Evolutionary conservation across 53 echinoderm and acorn worm genomes (phyloP).

Genomic region (Pentamera pediparva): DNA sequence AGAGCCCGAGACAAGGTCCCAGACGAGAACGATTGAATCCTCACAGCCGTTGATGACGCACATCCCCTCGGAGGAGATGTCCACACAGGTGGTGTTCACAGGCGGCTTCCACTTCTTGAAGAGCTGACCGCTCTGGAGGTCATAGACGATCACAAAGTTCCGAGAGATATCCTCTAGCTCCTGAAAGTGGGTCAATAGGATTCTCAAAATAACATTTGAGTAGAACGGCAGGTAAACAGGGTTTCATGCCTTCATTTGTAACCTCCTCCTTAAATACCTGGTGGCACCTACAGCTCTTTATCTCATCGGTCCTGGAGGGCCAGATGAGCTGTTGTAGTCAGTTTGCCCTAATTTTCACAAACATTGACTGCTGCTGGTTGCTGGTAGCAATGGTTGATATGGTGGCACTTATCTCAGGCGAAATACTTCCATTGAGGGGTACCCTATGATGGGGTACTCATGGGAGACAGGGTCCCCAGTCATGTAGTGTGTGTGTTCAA

Average conservation of each 20-base stretch:
- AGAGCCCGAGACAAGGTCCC: conserved; percentile 87
- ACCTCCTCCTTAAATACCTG: no score
- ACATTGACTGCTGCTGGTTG: no score
- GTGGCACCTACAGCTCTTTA: no score
- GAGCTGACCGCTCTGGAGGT: conserved; percentile 91
- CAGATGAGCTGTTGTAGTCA: no score
- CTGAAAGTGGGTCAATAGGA: conserved; percentile 18
- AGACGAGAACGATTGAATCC: conserved; percentile 70
- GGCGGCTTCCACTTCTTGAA: conserved; percentile 99
- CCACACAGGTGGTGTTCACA: conserved; percentile 87
- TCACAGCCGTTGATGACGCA: conserved; percentile 95
- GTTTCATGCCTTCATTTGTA: neutral
- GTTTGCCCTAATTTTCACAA: no score
- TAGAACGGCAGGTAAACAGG: neutral
- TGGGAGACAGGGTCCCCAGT: no score
- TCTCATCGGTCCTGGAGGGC: no score
- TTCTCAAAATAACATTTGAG: neutral
- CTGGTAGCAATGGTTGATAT: no score
- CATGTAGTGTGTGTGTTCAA: no score
- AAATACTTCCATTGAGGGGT: no score
- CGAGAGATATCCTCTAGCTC: conserved; percentile 78
- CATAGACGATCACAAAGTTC: conserved; percentile 98
- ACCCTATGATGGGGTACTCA: no score
- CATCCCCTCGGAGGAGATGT: conserved; percentile 86
- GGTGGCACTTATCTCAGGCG: no score